Conservation (phyloP, 2,888 invertebrate genomes). For the Ceriagrion tenellum region DNA sequence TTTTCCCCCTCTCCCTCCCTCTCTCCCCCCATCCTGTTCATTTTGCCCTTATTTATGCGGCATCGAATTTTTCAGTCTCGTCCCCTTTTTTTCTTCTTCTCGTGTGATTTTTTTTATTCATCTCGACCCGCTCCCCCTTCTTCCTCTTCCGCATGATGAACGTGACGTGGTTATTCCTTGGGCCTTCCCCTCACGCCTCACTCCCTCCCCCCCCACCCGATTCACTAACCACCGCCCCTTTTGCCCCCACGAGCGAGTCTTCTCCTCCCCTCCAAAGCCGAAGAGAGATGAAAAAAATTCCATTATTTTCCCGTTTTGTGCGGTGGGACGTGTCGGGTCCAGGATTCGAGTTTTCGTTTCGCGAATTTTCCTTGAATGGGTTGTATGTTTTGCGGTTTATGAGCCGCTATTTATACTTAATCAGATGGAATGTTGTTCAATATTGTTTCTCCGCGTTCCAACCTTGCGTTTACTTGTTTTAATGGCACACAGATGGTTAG, state of each 20-base stretch:
- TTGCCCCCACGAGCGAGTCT: no score
- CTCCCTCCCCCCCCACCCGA: neutral
- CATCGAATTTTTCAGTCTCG: neutral
- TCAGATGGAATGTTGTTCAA: neutral
- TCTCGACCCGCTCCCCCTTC: no score
- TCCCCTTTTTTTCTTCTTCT: neutral
- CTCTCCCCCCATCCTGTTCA: neutral
- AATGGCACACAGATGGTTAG: no score
- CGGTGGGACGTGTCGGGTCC: neutral
- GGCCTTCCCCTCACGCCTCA: no score
- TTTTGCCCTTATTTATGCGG: conserved; percentile 47
- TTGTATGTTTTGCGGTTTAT: neutral
- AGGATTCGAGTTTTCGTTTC: neutral
- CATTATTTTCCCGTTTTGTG: neutral
- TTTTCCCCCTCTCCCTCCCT: neutral
- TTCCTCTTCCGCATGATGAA: neutral
- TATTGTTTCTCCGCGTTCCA: neutral
- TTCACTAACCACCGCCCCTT: neutral
- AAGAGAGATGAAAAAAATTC: neutral
- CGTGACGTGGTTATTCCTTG: neutral
- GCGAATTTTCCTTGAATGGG: neutral
- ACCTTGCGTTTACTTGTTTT: neutral
- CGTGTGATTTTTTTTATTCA: no score
- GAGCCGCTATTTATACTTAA: neutral
- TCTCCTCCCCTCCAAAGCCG: no score